Evolutionary conservation across 2,113 vertebrate species (phyloP).

Genomic region (Donacobius atricapilla): DNA sequence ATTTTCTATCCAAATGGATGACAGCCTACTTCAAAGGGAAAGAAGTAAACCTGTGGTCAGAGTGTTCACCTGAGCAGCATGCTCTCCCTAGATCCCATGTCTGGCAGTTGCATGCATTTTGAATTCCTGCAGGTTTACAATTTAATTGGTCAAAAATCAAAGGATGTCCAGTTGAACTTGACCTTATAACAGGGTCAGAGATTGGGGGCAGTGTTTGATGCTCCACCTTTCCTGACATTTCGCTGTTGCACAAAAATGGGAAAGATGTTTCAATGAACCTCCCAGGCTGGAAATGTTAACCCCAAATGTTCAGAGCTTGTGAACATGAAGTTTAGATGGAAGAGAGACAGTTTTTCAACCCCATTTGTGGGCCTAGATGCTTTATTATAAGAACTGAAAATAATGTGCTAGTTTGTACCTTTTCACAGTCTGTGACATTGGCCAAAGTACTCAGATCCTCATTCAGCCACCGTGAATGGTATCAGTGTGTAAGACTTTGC

Average conservation of each 20-base stretch:
- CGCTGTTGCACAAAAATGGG: not conserved
- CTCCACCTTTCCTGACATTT: conserved; percentile 41
- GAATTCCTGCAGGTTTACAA: conserved; percentile 32
- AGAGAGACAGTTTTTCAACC: not conserved
- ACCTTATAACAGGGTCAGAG: not conserved
- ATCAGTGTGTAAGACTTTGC: not conserved
- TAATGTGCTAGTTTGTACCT: not conserved
- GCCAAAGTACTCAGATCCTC: not conserved
- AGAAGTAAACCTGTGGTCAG: conserved; percentile 33
- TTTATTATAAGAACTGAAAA: not conserved
- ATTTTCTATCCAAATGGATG: conserved; percentile 59
- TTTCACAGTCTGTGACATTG: not conserved
- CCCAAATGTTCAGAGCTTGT: not conserved
- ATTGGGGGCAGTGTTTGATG: conserved; percentile 17
- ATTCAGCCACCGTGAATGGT: not conserved
- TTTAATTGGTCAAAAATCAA: conserved; percentile 62
- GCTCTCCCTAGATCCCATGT: not conserved
- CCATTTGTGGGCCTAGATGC: not conserved
- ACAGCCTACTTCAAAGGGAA: conserved; percentile 41
- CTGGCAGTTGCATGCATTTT: not conserved
- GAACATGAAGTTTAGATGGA: not conserved
- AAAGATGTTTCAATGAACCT: conserved; percentile 21
- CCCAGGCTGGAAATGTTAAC: not conserved
- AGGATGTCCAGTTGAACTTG: conserved; percentile 43
- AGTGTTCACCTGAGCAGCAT: conserved; percentile 52